Percentiles rank a stretch among this genome's conserved stretches.
phyloP scores from a whole-genome alignment of 35 echinoderm and acorn worm species.

The Apostichopus japonicus region DNA sequence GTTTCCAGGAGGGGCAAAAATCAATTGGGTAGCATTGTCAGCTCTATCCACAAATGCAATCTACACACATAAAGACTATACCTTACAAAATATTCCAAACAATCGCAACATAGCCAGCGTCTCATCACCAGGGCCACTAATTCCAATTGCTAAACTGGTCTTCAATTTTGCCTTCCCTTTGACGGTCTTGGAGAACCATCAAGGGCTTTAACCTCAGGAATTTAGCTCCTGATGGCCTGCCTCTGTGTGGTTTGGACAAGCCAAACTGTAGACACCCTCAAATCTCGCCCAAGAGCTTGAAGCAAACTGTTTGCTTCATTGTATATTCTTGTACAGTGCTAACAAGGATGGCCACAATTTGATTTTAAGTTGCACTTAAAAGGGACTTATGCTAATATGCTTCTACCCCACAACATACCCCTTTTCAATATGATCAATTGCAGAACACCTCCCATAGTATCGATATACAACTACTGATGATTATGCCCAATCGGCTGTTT shows the following conservation, averaged over 20 bases:
- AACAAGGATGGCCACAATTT: neutral
- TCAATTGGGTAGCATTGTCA: no score
- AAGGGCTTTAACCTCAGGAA: constrained; percentile 26
- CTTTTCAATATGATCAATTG: no score
- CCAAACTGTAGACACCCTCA: neutral
- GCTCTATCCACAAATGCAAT: neutral
- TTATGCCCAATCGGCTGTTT: no score
- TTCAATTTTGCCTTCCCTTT: constrained; percentile 30
- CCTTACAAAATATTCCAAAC: constrained; percentile 38
- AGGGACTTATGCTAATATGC: neutral
- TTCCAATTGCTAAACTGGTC: constrained; percentile 20
- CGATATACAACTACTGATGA: no score
- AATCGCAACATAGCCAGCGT: constrained; percentile 46
- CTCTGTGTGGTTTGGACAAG: neutral
- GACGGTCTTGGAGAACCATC: constrained; percentile 16
- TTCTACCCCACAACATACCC: no score
- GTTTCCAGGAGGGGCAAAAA: no score
- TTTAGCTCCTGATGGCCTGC: neutral
- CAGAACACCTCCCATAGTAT: no score
- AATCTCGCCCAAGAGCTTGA: neutral
- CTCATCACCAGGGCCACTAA: constrained; percentile 16
- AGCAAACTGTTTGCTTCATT: neutral
- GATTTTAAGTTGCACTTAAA: neutral
- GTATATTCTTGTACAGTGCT: neutral
- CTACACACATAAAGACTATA: constrained; percentile 34